Conservation (phyloP, 2,888 invertebrate genomes). For the Carterocephalus palaemon region DNA sequence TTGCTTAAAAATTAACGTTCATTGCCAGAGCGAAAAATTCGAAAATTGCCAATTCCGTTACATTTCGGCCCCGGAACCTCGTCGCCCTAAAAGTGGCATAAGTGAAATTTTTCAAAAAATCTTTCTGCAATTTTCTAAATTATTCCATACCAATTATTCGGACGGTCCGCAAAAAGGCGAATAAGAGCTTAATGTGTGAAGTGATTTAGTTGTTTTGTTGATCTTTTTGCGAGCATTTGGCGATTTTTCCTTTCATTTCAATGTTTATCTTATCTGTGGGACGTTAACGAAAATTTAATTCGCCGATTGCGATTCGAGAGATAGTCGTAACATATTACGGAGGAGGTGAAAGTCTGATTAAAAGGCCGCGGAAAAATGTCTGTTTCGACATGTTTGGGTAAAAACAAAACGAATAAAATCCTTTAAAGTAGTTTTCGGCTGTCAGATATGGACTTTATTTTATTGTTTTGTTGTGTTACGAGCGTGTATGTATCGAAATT, state of each 20-base stretch:
- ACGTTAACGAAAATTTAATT: conserved; percentile 24
- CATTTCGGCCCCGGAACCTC: conserved; percentile 4
- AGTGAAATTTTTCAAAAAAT: conserved; percentile 7
- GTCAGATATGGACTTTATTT: no score
- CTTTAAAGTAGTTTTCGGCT: no score
- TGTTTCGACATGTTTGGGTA: conserved; percentile 2
- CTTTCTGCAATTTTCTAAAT: conserved; percentile 16
- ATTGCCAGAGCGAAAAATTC: background rate
- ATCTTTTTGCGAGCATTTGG: background rate
- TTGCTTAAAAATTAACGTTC: background rate
- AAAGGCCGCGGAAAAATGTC: background rate
- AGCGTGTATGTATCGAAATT: conserved; percentile 9
- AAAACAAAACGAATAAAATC: no score
- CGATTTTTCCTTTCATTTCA: background rate
- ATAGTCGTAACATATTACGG: conserved; percentile 14
- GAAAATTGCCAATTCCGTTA: conserved; percentile 4
- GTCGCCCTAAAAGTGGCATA: background rate
- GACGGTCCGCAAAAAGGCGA: background rate
- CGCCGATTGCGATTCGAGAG: conserved; percentile 21
- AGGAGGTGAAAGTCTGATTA: conserved; percentile 16
- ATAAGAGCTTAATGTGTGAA: conserved; percentile 11
- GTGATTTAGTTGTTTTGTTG: conserved; percentile 1
- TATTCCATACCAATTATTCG: conserved; percentile 11
- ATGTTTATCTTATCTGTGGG: conserved; percentile 21
- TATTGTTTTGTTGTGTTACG: conserved; percentile 13